Evolutionary conservation across 2,888 invertebrate genomes (phyloP), one percentile per base, ranked within the genome.

Genomic region (Liodrosophila aerea): DNA sequence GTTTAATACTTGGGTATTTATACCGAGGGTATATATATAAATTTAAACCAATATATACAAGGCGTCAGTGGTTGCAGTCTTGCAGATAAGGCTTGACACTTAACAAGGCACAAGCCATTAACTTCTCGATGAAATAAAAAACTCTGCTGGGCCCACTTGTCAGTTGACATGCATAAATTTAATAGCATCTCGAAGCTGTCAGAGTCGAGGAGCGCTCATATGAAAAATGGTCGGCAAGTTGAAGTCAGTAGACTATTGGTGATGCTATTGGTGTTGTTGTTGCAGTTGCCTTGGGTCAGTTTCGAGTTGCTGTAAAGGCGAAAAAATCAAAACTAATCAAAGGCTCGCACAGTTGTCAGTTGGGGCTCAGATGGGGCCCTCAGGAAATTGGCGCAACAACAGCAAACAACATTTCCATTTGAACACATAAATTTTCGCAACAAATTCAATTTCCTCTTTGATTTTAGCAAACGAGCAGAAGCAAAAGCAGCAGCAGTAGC

Each of bases 381-480:
- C 76, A 78, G 76, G 82, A 78, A 78, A 81, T 81, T 82, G 76
- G 64, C 73, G 67, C 70, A 71, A 65, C 76, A 72, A 81, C 67
- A 62, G 81, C 80, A 83, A 81, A 81, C 69, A 77, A 76, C 76
- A 77, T 81, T 81, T 80, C 83, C 81, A 81, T 81, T 80, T 62
- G 71, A 80, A 62, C 73, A 81, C 80, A 81, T 83, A 81, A 76
- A 81, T 83, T 81, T 81, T 80, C 76, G 67, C 83, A 80, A 82
- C 80, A 77, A 84, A 77, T 82, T 83, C 82, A 83, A 84, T 84
- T 84, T 82, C 84, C 84, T 78, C 82, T 80, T 81, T 81, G 81
- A 81, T 81, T 81, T 83, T 74, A 77, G 83, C 73, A 83, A 81
- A 70, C 80, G 76, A 80, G 76, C 74, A 68, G 64, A 43, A 44